Conservation (phyloP, 2,797 vertebrate genomes). For the Coccyzus lansbergi region DNA sequence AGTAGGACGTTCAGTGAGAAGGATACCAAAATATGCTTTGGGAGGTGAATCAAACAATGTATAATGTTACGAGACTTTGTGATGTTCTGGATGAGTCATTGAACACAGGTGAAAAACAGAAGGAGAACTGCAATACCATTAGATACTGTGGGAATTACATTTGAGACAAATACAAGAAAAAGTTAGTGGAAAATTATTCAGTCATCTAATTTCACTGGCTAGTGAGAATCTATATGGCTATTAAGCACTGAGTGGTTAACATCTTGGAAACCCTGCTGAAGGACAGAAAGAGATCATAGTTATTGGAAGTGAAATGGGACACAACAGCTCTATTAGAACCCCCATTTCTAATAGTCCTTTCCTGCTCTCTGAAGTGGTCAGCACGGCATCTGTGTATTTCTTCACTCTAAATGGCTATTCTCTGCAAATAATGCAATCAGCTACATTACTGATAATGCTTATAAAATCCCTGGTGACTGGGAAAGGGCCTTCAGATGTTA, state of each 20-base stretch:
- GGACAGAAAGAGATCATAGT: neutral
- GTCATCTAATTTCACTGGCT: neutral
- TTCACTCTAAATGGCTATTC: neutral
- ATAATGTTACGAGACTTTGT: neutral
- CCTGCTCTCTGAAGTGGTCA: neutral
- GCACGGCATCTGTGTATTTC: neutral
- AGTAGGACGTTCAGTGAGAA: neutral
- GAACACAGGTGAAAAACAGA: slow-evolving; percentile 11
- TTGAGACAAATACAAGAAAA: slow-evolving; percentile 19
- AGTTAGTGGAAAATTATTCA: slow-evolving; percentile 35
- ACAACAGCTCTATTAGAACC: neutral
- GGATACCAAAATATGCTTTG: neutral
- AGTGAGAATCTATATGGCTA: neutral
- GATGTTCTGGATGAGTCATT: neutral
- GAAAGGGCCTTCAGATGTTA: neutral
- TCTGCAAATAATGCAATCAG: neutral
- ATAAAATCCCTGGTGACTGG: neutral
- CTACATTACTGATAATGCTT: slow-evolving; percentile 23
- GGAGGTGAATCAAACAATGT: neutral
- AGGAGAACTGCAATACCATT: neutral
- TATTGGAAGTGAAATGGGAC: slow-evolving; percentile 23
- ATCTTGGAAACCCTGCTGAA: slow-evolving; percentile 21
- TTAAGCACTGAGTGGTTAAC: neutral
- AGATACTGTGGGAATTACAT: neutral
- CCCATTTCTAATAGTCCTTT: slow-evolving; percentile 15